Evolutionary conservation across 2,113 vertebrate genomes (phyloP), one percentile per base, ranked within the genome.

Genomic region (Burhinus oedicnemus): DNA sequence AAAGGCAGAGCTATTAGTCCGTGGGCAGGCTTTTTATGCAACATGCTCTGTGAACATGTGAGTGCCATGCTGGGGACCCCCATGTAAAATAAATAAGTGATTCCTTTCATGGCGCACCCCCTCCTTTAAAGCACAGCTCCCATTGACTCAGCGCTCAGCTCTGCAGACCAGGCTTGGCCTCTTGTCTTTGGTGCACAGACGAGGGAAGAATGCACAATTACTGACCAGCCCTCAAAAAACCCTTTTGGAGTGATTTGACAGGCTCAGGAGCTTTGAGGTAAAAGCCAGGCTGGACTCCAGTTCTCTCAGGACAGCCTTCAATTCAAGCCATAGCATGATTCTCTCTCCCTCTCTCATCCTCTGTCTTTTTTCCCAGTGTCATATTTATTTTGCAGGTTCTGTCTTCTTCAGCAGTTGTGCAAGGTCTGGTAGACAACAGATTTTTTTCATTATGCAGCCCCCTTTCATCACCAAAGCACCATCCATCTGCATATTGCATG

Each of bases 151-250:
- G 26, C 0, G 0, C 45, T 54, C 34, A 32, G 12, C 34, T 61
- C 52, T 0, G 1, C 11, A 14, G 27, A 29, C 14, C 0, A 0
- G 38, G 15, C 42, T 74, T 42, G 45, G 36, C 54, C 18, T 91
- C n/a, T 34, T 6, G 0, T 21, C 19, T 77, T 64, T 5, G 5
- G 47, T 0, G 1, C 26, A 10, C 1, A 2, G n/a, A 29, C 45
- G 21, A 82, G 16, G 9, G 23, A 85, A 55, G 17, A 88, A n/a
- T 4, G 15, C 8, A 11, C 30, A 23, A 0, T 57, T 76, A n/a
- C 17, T 71, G 44, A 42, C 23, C 26, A 72, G 2, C 15, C 29
- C 40, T 5, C 3, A 34, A 89, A 65, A 49, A 23, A 1, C 12
- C 8, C 45, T 40, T 19, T 11, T 60, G n/a, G 12, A 30, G n/a